Evolutionary conservation across 2,888 invertebrate genomes (phyloP).

Genomic region (Stomorhina lunata): DNA sequence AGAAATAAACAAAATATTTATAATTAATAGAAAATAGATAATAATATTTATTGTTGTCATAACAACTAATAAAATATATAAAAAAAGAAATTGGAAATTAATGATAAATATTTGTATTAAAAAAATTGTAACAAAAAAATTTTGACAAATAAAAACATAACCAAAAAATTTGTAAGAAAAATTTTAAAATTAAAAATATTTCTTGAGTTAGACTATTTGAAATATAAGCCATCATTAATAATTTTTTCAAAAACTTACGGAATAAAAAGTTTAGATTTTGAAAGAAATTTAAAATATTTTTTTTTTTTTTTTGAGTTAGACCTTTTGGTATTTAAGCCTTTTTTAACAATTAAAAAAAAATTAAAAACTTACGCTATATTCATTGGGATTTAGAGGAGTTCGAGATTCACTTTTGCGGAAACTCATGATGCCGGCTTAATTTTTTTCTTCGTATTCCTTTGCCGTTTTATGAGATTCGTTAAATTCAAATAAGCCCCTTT

Average conservation of each 20-base stretch:
- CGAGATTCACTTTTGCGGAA: conserved; percentile 79
- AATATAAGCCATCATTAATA: too few relatives aligned
- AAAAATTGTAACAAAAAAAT: background rate
- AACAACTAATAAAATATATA: too few relatives aligned
- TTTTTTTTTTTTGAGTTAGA: too few relatives aligned
- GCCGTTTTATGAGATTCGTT: conserved; percentile 19
- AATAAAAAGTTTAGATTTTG: background rate
- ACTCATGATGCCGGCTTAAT: conserved; percentile 73
- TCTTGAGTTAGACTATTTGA: too few relatives aligned
- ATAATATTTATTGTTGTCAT: conserved; percentile 21
- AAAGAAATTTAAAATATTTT: background rate
- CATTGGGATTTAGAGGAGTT: conserved; percentile 78
- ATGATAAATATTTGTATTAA: conserved; percentile 1
- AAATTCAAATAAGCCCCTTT: background rate
- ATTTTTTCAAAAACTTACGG: too few relatives aligned
- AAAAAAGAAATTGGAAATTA: conserved; percentile 3
- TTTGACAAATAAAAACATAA: background rate
- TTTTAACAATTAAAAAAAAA: too few relatives aligned
- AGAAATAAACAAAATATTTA: background rate
- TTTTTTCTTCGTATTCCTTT: background rate
- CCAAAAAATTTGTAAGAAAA: too few relatives aligned
- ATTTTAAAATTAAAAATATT: too few relatives aligned
- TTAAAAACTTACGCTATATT: conserved; percentile 77
- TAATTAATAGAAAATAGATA: conserved; percentile 34
- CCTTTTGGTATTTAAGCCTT: too few relatives aligned